Percentiles rank a stretch among this genome's conserved stretches.
Conservation (phyloP, 2,888 invertebrate genomes). For the Volucella bombylans region DNA sequence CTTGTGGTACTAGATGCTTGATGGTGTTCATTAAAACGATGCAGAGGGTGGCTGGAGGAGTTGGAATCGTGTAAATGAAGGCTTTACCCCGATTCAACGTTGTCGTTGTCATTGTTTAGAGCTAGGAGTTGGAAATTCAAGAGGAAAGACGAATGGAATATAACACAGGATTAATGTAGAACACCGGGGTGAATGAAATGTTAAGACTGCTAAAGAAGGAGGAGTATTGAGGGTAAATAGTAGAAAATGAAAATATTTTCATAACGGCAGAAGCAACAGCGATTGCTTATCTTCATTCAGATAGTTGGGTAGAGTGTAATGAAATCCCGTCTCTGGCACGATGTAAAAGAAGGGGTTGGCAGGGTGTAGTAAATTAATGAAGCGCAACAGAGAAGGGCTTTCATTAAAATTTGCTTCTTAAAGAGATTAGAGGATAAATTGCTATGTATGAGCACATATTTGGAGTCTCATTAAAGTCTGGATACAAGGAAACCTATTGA, state of each 20-base stretch:
- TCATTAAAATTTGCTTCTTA: not conserved
- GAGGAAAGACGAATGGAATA: constrained; percentile 14
- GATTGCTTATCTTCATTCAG: constrained; percentile 60
- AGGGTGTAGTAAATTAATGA: constrained; percentile 36
- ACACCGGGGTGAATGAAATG: constrained; percentile 59
- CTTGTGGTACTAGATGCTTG: not conserved
- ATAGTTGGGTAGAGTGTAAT: constrained; percentile 42
- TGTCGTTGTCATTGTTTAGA: constrained; percentile 49
- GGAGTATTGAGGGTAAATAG: constrained; percentile 31
- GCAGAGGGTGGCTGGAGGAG: not conserved
- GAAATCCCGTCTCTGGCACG: too few relatives aligned
- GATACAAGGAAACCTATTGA: too few relatives aligned
- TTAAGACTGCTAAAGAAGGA: constrained; percentile 9
- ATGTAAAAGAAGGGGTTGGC: constrained; percentile 31
- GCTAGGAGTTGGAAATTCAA: not conserved
- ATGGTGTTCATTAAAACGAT: constrained; percentile 32
- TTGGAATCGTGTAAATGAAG: not conserved
- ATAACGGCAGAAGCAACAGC: constrained; percentile 27
- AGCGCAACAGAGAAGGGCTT: not conserved
- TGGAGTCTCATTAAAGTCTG: too few relatives aligned
- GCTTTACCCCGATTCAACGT: constrained; percentile 45
- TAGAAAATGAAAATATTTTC: constrained; percentile 63
- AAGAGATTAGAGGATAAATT: not conserved
- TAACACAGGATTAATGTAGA: constrained; percentile 49
- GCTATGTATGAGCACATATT: not conserved